Percentiles rank a stretch among this genome's conserved stretches.
phyloP scores from a whole-genome alignment of 2,797 vertebrate genomes.

The Parauchenoglanis ngamensis region DNA sequence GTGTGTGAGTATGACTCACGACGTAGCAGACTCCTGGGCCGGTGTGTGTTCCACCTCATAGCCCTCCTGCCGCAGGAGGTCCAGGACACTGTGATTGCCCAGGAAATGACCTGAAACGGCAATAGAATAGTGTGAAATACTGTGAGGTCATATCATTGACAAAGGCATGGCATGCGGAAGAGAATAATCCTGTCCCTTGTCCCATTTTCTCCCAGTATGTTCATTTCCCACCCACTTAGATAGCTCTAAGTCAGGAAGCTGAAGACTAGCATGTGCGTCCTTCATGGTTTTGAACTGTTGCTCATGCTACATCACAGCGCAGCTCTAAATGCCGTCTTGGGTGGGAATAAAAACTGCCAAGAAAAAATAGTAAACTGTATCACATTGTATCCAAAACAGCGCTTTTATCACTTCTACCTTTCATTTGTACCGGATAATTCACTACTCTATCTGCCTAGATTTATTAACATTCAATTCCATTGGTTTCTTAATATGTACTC shows the following conservation, averaged over 20 bases:
- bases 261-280: not conserved
- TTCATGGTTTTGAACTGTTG: not conserved
- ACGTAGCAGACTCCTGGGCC: conserved; percentile 80
- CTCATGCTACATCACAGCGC: not conserved
- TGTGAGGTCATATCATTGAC: not conserved
- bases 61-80: conserved; percentile 91
- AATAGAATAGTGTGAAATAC: conserved; percentile 46
- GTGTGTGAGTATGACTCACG: conserved; percentile 74
- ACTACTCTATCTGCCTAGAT: too few relatives aligned
- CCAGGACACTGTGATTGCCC: conserved; percentile 96
- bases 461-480: too few relatives aligned
- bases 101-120: conserved; percentile 91
- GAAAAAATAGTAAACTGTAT: too few relatives aligned
- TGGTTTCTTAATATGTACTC: too few relatives aligned
- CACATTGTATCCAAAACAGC: too few relatives aligned
- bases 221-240: not conserved
- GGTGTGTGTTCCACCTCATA: conserved; percentile 90
- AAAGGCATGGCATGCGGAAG: not conserved
- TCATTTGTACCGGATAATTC: too few relatives aligned
- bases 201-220: not conserved
- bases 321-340: not conserved
- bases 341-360: too few relatives aligned
- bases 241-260: not conserved
- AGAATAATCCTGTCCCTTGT: not conserved
- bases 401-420: too few relatives aligned